phyloP scores from a whole-genome alignment of 1,140 invertebrate genomes.

The Macrobrachium nipponense region DNA sequence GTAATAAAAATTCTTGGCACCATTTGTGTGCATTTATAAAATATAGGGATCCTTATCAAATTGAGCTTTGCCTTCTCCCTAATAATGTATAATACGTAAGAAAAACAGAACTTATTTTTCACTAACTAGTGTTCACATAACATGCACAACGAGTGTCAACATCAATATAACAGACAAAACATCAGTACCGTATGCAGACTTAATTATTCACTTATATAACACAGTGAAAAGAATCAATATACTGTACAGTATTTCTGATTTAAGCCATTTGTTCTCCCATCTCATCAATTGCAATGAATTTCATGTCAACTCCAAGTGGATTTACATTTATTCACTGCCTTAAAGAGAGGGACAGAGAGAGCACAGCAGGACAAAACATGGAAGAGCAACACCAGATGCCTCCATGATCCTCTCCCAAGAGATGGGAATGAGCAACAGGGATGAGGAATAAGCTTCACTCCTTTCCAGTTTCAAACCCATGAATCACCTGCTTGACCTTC shows the following conservation, averaged over 20 bases:
- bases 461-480: conserved; percentile 54
- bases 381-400: not conserved
- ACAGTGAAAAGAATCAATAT: conserved; percentile 42
- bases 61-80: conserved; percentile 50
- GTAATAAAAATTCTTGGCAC: conserved; percentile 58
- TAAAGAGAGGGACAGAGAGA: not conserved
- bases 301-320: not conserved
- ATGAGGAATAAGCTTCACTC: not conserved
- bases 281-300: not conserved
- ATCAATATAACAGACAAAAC: conserved; percentile 58
- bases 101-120: conserved; percentile 55
- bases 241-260: conserved; percentile 31
- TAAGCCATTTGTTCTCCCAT: conserved; percentile 10
- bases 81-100: conserved; percentile 43
- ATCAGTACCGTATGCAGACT: conserved; percentile 45
- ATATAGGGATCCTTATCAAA: conserved; percentile 55
- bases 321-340: too few species aligned
- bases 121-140: conserved; percentile 58
- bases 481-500: conserved; percentile 60
- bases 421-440: not conserved
- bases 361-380: conserved; percentile 24
- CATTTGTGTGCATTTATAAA: conserved; percentile 54
- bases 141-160: conserved; percentile 55
- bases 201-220: conserved; percentile 47
- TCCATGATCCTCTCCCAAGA: not conserved